Evolutionary conservation across 2,888 invertebrate genomes (phyloP), one percentile per base, ranked within the genome.

Genomic region (Actias luna): DNA sequence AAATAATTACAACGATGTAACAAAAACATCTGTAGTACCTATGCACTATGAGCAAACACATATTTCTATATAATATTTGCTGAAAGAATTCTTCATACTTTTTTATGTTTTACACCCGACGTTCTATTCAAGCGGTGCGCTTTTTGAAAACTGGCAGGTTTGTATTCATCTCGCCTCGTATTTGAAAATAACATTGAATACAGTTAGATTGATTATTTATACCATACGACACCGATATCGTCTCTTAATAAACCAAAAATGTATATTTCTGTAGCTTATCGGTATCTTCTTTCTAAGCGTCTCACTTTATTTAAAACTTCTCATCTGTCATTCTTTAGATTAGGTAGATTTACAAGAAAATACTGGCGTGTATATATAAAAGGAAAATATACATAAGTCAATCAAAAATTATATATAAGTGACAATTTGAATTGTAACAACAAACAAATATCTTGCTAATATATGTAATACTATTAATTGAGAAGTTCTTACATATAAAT

Each of bases 161-260:
- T 73, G 67, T 68, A 79, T 79, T 80, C 75, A 77, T 73, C 67
- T 64, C 69, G 65, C 63, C 70, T 65, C 59, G 63, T 65, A 74
- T 67, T 77, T 69, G 65, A 76, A 79, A 77, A 79, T 72, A 75
- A 72, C 67, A 73, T 74, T 73, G 75, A 79, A 77, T 75, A 74
- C 65, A 64, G 72, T 70, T 76, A 73, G 68, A 67, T 55, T 36
- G 50, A 33, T 5, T 7, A 12, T 70, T 79, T 73, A 61, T 60
- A 66, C 71, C 73, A 68, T 25, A 65, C 71, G 74, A 60, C 25
- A 27, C 29, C 58, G 58, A 33, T 1, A 58, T 25, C 63, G 59
- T 36, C 14, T 27, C 22, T 36, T 55, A 27, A 12, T 60, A 35
- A 10, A 50, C 5, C n/a, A n/a, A 39, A 39, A n/a, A n/a, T n/a